Evolutionary conservation across 1,140 invertebrate genomes (phyloP), one percentile per base, ranked within the genome.

Genomic region (Pogonomyrmex californicus): DNA sequence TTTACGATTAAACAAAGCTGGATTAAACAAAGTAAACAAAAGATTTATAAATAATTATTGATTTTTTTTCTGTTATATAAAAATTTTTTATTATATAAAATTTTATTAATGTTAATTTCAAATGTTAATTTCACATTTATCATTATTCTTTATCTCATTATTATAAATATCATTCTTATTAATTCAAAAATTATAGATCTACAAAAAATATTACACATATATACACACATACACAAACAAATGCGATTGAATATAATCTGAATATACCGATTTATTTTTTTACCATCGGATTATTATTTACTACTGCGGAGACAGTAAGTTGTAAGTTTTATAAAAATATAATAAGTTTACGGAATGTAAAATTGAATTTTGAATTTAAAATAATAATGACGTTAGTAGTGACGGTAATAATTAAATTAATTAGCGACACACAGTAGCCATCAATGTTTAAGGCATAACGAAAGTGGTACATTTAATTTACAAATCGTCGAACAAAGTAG

Each of bases 401-500:
- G 23, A 23, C 23, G 23, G 23, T 23, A 23, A 23, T 23, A 23
- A 23, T 23, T 23, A 41, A 56, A 36, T n/a, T n/a, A 68, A 44
- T 70, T 56, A 54, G 5, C 23, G 12, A 4, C 36, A 5, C 23
- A 23, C 47, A 17, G 36, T 30, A 14, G 33, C 14, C n/a, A 38
- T 58, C 14, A 10, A 56, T 12, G 17, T 6, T 62, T 47, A 47
- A 79, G 4, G 73, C 6, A 2, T 14, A 38, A 60, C 44, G 54
- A 83, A 83, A 62, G 79, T 60, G 54, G 68, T 70, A 38, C 68
- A 12, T 73, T 41, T 73, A 83, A 75, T 62, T 60, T 60, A 49
- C 41, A 73, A 60, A 30, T 38, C n/a, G 33, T n/a, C 30, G 41
- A 10, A 60, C 30, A 44, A 56, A 73, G 47, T 60, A 10, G 12